Conservation (phyloP, 2,113 vertebrate genomes). For the Semicossyphus pulcher region DNA sequence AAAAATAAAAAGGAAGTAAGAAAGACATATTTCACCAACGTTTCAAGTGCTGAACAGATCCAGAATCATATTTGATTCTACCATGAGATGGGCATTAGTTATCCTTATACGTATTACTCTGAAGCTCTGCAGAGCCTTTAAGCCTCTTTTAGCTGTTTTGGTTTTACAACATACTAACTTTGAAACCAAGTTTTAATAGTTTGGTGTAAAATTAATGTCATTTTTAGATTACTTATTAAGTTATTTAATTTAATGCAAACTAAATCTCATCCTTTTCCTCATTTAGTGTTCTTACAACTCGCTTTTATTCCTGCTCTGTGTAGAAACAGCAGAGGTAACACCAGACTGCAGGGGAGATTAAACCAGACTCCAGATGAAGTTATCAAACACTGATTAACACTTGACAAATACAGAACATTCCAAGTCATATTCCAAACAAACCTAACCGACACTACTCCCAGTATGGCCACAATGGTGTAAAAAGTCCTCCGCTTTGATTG, state of each 20-base stretch:
- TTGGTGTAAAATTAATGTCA: no score
- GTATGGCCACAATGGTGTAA: constrained; percentile 22
- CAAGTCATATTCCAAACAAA: not conserved
- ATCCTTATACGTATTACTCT: no score
- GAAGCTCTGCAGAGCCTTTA: no score
- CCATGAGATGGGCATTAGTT: no score
- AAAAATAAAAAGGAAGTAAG: no score
- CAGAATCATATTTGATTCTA: no score
- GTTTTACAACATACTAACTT: no score
- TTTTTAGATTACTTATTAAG: no score
- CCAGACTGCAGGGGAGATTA: constrained; percentile 22
- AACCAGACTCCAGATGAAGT: not conserved
- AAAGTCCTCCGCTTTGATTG: constrained; percentile 27
- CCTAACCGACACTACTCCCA: not conserved
- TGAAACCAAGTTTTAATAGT: no score
- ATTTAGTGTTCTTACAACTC: not conserved
- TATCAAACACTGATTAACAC: accelerated
- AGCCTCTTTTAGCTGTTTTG: no score
- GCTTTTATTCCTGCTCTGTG: not conserved
- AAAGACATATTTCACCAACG: no score
- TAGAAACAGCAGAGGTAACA: constrained; percentile 33
- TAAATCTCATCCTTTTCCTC: not conserved
- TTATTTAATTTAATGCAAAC: not conserved
- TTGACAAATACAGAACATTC: not conserved
- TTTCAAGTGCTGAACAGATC: no score